phyloP scores from a whole-genome alignment of 2,113 vertebrate species.

The Channa maculata region DNA sequence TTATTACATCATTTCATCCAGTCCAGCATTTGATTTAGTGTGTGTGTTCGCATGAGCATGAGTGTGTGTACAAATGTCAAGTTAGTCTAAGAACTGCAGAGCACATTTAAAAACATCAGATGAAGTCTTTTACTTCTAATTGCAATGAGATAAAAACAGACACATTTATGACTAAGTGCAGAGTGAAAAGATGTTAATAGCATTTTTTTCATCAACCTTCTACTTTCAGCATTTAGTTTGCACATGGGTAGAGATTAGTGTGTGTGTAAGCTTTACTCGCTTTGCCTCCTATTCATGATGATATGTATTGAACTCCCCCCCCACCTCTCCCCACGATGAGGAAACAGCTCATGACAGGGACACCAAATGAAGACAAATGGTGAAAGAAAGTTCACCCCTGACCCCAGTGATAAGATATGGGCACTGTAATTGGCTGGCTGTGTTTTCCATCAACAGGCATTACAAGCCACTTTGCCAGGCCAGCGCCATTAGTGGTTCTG shows the following conservation, averaged over 20 bases:
- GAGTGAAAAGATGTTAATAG: no score
- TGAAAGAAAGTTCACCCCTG: slow-evolving; percentile 50
- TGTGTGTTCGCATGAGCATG: not conserved
- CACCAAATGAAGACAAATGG: slow-evolving; percentile 66
- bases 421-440: slow-evolving; percentile 67
- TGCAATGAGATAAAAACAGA: no score
- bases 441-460: slow-evolving; percentile 78
- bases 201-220: slow-evolving; percentile 29
- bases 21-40: slow-evolving; percentile 24
- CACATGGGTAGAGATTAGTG: not conserved
- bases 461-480: slow-evolving; percentile 55
- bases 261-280: not conserved
- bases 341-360: slow-evolving; percentile 38
- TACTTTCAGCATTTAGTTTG: slow-evolving; percentile 5
- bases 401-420: slow-evolving; percentile 75
- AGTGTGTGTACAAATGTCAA: slow-evolving; percentile 9
- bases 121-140: no score
- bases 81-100: no score
- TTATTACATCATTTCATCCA: slow-evolving; percentile 44
- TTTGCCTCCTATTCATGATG: not conserved
- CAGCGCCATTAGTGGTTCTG: slow-evolving; percentile 55
- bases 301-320: slow-evolving; percentile 16
- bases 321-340: not conserved
- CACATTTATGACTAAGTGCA: no score
- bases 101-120: no score